Conservation (phyloP, 1,140 invertebrate genomes). For the Leucophenga varia region DNA sequence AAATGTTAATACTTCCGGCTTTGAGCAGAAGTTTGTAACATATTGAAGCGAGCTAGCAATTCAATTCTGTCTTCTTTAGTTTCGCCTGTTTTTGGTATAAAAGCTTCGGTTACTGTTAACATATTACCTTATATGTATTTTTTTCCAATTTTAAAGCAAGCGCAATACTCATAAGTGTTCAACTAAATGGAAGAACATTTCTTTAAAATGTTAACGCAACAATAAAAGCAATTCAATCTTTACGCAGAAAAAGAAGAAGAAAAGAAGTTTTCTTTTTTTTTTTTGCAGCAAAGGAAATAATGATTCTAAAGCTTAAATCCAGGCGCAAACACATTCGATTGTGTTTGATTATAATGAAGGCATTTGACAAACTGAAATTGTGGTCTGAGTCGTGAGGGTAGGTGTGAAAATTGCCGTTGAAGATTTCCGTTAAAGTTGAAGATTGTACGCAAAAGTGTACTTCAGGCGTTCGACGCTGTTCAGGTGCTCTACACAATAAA, state of each 20-base stretch:
- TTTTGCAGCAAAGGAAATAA: conserved; percentile 12
- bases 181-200: conserved; percentile 52
- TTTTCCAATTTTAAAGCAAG: too few species aligned
- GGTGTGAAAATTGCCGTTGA: conserved; percentile 34
- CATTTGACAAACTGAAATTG: too few species aligned
- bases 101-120: too few species aligned
- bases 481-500: too few species aligned
- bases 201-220: conserved; percentile 52
- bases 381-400: conserved; percentile 18
- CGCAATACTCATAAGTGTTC: conserved; percentile 48
- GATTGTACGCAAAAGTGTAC: too few species aligned
- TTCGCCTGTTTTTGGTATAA: too few species aligned
- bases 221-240: conserved; percentile 48
- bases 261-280: conserved; percentile 14
- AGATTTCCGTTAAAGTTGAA: conserved; percentile 34
- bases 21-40: too few species aligned
- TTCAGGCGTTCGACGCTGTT: too few species aligned
- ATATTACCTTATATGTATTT: too few species aligned
- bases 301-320: neutral
- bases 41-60: too few species aligned
- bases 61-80: too few species aligned
- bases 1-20: too few species aligned
- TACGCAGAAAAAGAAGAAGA: neutral
- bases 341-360: conserved; percentile 32
- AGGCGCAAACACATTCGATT: neutral